Evolutionary conservation across 1,140 invertebrate species (phyloP), one percentile per base, ranked within the genome.

Genomic region (Listronotus oregonensis): DNA sequence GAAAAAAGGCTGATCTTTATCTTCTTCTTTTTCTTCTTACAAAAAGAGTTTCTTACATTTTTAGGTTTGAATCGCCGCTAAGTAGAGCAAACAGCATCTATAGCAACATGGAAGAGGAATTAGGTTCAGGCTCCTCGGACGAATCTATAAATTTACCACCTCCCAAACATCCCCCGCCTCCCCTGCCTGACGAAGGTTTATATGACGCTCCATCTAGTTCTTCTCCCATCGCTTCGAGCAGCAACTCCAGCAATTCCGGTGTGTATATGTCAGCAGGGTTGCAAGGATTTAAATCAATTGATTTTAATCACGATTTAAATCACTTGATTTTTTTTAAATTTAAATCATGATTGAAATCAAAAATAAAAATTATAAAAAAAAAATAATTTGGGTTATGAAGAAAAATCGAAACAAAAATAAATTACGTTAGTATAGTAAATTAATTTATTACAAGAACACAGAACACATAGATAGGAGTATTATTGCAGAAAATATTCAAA

Each of bases 81-180:
- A 68, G 58, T 44, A 9, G 54, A 15, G 51, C 60, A 8, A 40
- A 66, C 43, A 69, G 64, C 18, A 73, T 71, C 59, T 74, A 73
- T 56, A 72, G 67, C 59, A 75, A 77, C 54, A 64, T 72, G 14
- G 70, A 68, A n/a, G 59, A 71, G 32, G 67, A 73, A 14, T 39
- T 50, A 37, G 47, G 44, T 12, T 61, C 59, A 12, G 14, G 37
- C 10, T 56, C 65, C 50, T 81, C 43, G 57, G 78, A 73, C 56
- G 75, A 79, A 40, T 70, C 75, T 18, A 75, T 79, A 51, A 80
- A 77, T 67, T 79, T 81, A 61, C 83, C 82, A 18, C 84, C 85
- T 10, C 82, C 84, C 9, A 73, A 80, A 32, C 85, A 85, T 73
- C 85, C 85, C 17, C 85, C 85, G 34, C 84, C 85, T 18, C 84